phyloP scores from a whole-genome alignment of 2,888 invertebrate genomes.

The Amblyjoppa fuscipennis region DNA sequence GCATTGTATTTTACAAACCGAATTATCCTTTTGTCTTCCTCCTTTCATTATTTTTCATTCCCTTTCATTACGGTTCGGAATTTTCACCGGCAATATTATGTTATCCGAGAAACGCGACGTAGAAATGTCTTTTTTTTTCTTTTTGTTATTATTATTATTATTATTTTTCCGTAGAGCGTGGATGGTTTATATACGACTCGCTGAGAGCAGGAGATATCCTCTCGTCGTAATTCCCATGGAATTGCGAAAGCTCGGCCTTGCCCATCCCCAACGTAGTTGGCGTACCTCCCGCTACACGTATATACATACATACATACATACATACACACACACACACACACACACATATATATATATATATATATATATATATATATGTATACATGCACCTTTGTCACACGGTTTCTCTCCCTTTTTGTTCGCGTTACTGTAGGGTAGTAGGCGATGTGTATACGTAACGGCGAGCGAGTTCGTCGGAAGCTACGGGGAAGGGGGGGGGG shows the following conservation, averaged over 20 bases:
- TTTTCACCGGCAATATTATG: conserved; percentile 30
- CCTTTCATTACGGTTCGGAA: conserved; percentile 19
- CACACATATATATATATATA: no score
- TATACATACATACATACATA: not conserved
- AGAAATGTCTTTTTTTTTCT: not conserved
- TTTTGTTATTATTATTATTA: not conserved
- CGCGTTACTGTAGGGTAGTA: conserved; percentile 49
- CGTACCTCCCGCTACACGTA: conserved; percentile 8
- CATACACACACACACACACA: not conserved
- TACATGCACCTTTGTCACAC: conserved; percentile 14
- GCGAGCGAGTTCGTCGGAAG: conserved; percentile 20
- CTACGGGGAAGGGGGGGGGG: not conserved
- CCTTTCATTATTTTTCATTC: conserved; percentile 4
- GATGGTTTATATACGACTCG: not conserved
- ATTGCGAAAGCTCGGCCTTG: conserved; percentile 45
- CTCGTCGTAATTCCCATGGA: conserved; percentile 59
- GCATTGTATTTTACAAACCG: conserved; percentile 48
- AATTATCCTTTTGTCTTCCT: conserved; percentile 23
- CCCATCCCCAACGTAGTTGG: conserved; percentile 30
- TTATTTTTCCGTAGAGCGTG: not conserved
- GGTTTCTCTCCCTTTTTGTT: conserved; percentile 25
- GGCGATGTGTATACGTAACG: conserved; percentile 45
- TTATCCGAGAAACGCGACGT: conserved; percentile 12
- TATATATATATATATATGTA: no score
- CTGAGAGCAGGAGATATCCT: conserved; percentile 21